Percentiles rank a stretch among this genome's conserved stretches.
Evolutionary conservation across 2,888 invertebrate species (phyloP).

Genomic region (Standfussiana lucernea): DNA sequence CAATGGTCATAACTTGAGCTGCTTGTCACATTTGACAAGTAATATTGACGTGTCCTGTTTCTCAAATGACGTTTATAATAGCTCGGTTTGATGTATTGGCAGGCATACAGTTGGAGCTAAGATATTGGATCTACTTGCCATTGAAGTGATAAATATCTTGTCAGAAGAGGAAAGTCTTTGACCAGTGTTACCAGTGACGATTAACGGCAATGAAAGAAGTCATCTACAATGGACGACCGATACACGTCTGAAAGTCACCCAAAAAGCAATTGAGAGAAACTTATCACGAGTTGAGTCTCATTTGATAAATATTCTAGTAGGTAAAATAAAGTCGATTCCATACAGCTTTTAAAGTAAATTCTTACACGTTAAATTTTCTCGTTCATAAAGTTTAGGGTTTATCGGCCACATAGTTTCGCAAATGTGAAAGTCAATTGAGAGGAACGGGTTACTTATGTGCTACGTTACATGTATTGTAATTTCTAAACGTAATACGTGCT

Average conservation of each 20-base stretch:
- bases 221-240: background rate
- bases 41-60: conserved; percentile 44
- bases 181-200: background rate
- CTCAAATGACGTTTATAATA: conserved; percentile 31
- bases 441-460: conserved; percentile 20
- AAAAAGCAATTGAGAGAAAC: background rate
- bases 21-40: conserved; percentile 32
- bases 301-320: background rate
- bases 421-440: conserved; percentile 44
- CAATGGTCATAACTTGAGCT: conserved; percentile 33
- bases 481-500: conserved; percentile 20
- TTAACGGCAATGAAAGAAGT: background rate
- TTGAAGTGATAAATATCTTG: background rate
- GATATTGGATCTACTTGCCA: background rate
- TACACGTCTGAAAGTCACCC: background rate
- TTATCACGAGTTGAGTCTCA: background rate
- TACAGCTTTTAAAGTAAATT: conserved; percentile 22
- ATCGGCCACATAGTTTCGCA: conserved; percentile 31
- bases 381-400: conserved; percentile 45
- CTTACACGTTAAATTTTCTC: conserved; percentile 42
- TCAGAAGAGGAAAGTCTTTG: background rate
- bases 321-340: background rate
- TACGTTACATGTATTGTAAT: conserved; percentile 29
- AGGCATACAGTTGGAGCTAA: background rate
- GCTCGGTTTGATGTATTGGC: conserved; percentile 30